These are phyloP conservation scores for Stratiolaelaps scimitus DNA, from an alignment of 1,140 invertebrate genomes.

Conservation along the genomic window DNA sequence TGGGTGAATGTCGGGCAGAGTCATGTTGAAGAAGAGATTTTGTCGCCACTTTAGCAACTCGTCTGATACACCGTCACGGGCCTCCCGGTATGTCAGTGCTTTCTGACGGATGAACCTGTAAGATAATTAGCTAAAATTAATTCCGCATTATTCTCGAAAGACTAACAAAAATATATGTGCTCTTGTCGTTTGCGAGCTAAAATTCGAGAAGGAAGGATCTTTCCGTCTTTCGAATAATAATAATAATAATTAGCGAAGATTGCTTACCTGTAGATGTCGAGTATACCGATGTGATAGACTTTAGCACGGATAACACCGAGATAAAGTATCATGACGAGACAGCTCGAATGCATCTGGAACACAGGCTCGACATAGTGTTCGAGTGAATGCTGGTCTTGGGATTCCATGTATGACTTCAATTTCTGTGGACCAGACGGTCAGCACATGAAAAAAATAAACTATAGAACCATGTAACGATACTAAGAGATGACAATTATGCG, in stretches of 20 bases:
- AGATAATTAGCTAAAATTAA: no score
- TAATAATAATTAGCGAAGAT: neutral
- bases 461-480: no score
- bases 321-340: conserved; percentile 19
- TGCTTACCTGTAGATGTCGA: conserved; percentile 6
- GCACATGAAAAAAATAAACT: no score
- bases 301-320: neutral
- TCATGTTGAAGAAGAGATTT: neutral
- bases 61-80: neutral
- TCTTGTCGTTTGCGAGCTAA: no score
- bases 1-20: conserved; percentile 2
- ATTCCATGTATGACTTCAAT: conserved; percentile 5
- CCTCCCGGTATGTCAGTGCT: neutral
- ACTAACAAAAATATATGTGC: no score
- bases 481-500: no score
- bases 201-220: no score
- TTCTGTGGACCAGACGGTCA: neutral
- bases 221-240: neutral
- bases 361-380: conserved; percentile 18
- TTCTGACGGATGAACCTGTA: conserved; percentile 7
- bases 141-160: no score
- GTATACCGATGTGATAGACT: conserved; percentile 4
- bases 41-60: neutral
- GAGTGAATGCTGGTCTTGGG: neutral
- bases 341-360: neutral